phyloP scores from a whole-genome alignment of 2,113 vertebrate genomes.

The Platichthys flesus region DNA sequence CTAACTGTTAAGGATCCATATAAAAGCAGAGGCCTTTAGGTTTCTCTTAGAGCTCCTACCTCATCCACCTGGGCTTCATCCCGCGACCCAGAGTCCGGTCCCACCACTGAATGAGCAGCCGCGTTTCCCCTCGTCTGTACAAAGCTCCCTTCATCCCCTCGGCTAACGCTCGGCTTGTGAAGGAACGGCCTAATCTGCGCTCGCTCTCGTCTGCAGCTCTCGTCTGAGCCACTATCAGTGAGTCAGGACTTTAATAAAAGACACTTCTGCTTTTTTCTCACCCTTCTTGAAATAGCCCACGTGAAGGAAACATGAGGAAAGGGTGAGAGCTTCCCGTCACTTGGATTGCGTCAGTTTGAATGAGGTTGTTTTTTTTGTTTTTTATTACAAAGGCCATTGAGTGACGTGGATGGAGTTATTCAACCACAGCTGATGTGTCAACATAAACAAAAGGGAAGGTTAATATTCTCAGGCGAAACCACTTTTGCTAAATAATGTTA shows the following conservation, averaged over 20 bases:
- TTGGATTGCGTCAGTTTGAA: constrained; percentile 43
- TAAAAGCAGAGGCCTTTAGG: neutral
- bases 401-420: neutral
- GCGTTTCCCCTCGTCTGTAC: constrained; percentile 42
- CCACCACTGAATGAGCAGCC: constrained; percentile 54
- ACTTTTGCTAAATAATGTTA: constrained; percentile 12
- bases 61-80: constrained; percentile 58
- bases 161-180: constrained; percentile 40
- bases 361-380: neutral
- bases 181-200: constrained; percentile 59
- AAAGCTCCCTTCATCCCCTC: constrained; percentile 73
- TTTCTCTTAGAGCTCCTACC: constrained; percentile 50
- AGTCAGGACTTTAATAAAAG: constrained; percentile 26
- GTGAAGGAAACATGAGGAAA: constrained; percentile 45
- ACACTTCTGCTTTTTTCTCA: constrained; percentile 63
- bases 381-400: constrained; percentile 14
- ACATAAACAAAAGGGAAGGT: neutral
- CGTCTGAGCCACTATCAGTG: constrained; percentile 10
- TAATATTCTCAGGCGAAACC: neutral
- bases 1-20: neutral
- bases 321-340: constrained; percentile 42
- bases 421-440: neutral
- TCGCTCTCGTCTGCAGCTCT: constrained; percentile 29
- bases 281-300: constrained; percentile 25
- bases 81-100: constrained; percentile 24